A percentile compares a stretch with the other conserved stretches of the same genome.
phyloP scores from a whole-genome alignment of 2,113 vertebrate genomes.

The Empidonax alnorum region DNA sequence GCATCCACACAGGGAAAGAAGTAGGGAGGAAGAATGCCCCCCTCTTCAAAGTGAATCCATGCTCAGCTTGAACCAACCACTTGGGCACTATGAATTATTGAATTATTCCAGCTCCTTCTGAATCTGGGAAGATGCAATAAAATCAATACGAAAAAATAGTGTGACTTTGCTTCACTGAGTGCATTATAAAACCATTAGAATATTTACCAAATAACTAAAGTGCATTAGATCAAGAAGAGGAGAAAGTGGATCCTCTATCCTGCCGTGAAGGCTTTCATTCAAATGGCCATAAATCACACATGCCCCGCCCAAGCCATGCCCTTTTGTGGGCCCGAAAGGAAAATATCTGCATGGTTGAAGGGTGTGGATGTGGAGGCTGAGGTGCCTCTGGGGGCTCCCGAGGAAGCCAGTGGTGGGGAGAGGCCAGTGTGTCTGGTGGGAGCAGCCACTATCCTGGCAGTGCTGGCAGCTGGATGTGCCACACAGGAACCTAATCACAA shows the following conservation, averaged over 20 bases:
- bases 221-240: slow-evolving; percentile 55
- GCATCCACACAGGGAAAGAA: neutral
- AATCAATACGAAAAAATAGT: slow-evolving; percentile 53
- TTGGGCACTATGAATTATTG: slow-evolving; percentile 60
- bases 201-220: slow-evolving; percentile 70
- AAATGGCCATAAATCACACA: slow-evolving; percentile 14
- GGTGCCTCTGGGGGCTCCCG: neutral
- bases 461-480: neutral
- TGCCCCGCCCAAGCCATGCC: neutral
- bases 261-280: neutral
- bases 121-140: slow-evolving; percentile 40
- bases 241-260: slow-evolving; percentile 52
- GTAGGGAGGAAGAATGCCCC: neutral
- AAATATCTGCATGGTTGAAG: neutral
- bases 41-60: neutral
- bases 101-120: slow-evolving; percentile 50
- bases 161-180: slow-evolving; percentile 58
- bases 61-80: neutral
- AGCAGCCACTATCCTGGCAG: neutral
- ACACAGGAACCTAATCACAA: neutral
- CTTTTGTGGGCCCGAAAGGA: neutral
- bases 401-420: neutral
- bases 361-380: neutral
- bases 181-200: slow-evolving; percentile 71
- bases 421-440: rapidly evolving